These are phyloP conservation scores for Ammospiza caudacuta DNA, from an alignment of 2,113 vertebrate species.

Conservation along the genomic window DNA sequence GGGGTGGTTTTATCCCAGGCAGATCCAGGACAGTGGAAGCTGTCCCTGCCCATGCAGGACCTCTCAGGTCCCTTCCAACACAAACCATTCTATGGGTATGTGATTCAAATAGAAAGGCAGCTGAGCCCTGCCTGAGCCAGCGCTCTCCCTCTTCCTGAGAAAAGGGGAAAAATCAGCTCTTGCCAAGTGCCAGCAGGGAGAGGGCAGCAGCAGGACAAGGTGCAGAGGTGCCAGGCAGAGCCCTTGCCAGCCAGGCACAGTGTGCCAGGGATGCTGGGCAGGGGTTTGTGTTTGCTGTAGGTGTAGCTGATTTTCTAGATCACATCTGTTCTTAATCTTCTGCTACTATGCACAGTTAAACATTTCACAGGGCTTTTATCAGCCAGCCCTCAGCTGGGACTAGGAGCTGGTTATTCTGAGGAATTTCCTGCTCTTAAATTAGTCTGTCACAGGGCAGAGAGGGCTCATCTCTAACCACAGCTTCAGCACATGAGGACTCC, in stretches of 20 bases:
- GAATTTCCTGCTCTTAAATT: slow-evolving; percentile 62
- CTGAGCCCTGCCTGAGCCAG: too few relatives aligned
- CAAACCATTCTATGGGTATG: background rate
- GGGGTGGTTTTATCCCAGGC: background rate
- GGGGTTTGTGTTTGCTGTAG: background rate
- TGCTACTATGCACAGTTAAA: slow-evolving; percentile 8
- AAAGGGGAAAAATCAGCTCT: background rate
- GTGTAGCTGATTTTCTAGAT: slow-evolving; percentile 26
- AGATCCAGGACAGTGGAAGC: background rate
- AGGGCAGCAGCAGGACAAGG: background rate
- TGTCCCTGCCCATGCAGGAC: background rate
- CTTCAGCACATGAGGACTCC: background rate
- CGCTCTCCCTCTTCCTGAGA: background rate
- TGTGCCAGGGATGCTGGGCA: background rate
- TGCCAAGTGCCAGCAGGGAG: background rate
- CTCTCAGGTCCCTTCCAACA: background rate
- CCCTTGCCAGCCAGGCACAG: background rate
- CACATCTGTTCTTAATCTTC: slow-evolving; percentile 56
- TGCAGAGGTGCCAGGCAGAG: background rate
- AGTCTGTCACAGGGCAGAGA: background rate
- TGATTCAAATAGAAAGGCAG: background rate
- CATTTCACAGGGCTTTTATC: slow-evolving; percentile 47
- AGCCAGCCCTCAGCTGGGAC: slow-evolving; percentile 32
- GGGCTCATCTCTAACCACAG: background rate
- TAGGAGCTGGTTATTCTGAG: slow-evolving; percentile 33